Base-by-base conservation (phyloP, 2,113 vertebrate species). In the Amphilophus citrinellus region DNA sequence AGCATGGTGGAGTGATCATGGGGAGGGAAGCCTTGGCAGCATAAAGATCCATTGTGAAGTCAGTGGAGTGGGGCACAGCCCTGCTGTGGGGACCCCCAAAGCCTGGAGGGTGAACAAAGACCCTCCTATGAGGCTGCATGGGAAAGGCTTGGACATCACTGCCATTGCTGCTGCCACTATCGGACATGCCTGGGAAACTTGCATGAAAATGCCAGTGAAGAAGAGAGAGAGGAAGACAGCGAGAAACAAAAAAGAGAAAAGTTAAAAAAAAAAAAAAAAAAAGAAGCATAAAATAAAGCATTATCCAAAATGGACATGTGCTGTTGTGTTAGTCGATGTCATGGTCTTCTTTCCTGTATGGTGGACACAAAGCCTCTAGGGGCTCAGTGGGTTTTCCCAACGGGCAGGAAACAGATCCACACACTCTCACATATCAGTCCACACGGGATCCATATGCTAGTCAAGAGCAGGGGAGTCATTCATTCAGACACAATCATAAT, bases 21-120 rank as follows among this genome's bases (percentile, higher is more conserved):
- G 18, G 32, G 32, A 77, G 57, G 84, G 83, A 75, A 42, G 91
- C 39, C 80, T 87, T 93, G 94, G 91, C 91, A 93, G 82, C 89
- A 95, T 95, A 95, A 95, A 95, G 94, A 93, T 82, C 88, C 92
- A 95, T 95, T 95, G 95, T 95, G 73, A 89, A 92, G 88, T 89
- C 91, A 90, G 88, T 53, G 68, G 85, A 94, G 87, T 90, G 89
- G 91, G 92, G 94, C 93, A 91, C 89, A 90, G 91, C 81, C 91
- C 91, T 87, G 86, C 92, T 80, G 89, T 89, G 92, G 91, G 91
- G 94, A 94, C 92, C 93, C 93, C 92, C 84, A 93, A 94, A 94
- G 91, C 87, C 88, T 85, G 80, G 75, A 89, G 89, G 88, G 88
- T 81, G 82, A 94, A 95, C 94, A 95, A 95, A 94, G 93, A 88